phyloP scores from a whole-genome alignment of 2,797 vertebrate genomes.

The Alfaro cultratus region DNA sequence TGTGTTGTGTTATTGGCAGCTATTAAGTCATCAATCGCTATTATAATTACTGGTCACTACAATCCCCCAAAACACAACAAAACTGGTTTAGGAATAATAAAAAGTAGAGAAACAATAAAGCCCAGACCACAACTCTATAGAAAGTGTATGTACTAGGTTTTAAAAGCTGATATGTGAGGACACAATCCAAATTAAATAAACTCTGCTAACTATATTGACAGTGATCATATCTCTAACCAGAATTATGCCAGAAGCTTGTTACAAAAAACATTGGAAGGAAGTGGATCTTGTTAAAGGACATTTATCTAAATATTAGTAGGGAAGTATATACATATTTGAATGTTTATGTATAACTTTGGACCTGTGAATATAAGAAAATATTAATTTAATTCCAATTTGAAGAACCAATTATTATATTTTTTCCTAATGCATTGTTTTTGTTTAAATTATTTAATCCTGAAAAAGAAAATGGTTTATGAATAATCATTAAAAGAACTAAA shows the following conservation, averaged over 20 bases:
- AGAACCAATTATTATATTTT: not conserved
- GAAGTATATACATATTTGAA: not conserved
- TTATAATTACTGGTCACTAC: not conserved
- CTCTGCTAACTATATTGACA: not conserved
- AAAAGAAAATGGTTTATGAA: not conserved
- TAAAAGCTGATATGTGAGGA: not conserved
- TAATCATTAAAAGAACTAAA: not conserved
- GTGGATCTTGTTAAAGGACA: not conserved
- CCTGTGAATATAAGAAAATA: not conserved
- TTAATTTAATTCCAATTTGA: not conserved
- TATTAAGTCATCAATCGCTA: not conserved
- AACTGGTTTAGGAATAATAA: not conserved
- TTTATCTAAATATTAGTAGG: not conserved
- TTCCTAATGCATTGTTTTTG: not conserved
- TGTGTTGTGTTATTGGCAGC: not conserved
- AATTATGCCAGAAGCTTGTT: too few species aligned
- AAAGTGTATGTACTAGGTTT: not conserved
- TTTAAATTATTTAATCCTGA: not conserved
- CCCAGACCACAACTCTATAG: not conserved
- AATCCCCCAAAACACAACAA: too few species aligned
- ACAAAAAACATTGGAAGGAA: not conserved
- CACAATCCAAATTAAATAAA: not conserved
- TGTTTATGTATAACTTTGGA: not conserved
- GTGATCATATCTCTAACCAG: not conserved
- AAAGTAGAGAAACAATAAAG: not conserved